Evolutionary conservation across 2,797 vertebrate genomes (phyloP), one percentile per base, ranked within the genome.

Genomic region (Lagocephalus sceleratus): DNA sequence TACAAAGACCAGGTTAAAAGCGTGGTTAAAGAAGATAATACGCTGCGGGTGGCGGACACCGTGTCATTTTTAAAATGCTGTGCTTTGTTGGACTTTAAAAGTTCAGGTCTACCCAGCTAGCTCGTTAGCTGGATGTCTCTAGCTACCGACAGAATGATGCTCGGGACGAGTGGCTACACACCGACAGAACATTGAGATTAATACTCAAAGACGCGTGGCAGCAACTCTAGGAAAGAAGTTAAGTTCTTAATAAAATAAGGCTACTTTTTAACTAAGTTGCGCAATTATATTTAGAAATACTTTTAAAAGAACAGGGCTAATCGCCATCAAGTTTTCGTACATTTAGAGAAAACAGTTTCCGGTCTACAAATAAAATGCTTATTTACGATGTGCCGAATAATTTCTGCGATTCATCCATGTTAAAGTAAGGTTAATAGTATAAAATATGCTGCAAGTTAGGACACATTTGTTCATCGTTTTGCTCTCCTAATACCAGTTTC

Each of bases 401-500:
- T 35, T 35, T 14, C 14, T 35, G 10, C 32, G 3, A 35, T 35
- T 14, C 32, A 35, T 35, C 32, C 12, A 35, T 12, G 3, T 14
- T 14, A 4, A 35, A 35, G 3, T 35, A 35, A 35, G 22, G 0
- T 2, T 5, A 0, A 32, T 2, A 14, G 0, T 21, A 1, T 16
- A 9, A 5, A 0, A 17, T 7, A 38, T 3, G 3, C 3, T 16
- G 1, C 14, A 39, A 1, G 0, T 38, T 0, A 1, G 0, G 29
- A 6, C 1, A 2, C 5, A 42, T 2, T 1, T 22, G 11, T 54
- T 53, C 20, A 15, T 11, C 0, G 15, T n/a, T 15, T 15, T 47
- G 0, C 2, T 4, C 1, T 0, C 6, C 1, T 2, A 8, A 14
- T 0, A 0, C 19, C 14, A 8, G 3, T 32, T 1, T 6, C 26